Evolutionary conservation across 2,888 invertebrate genomes (phyloP).

Genomic region (Teleogryllus oceanicus): DNA sequence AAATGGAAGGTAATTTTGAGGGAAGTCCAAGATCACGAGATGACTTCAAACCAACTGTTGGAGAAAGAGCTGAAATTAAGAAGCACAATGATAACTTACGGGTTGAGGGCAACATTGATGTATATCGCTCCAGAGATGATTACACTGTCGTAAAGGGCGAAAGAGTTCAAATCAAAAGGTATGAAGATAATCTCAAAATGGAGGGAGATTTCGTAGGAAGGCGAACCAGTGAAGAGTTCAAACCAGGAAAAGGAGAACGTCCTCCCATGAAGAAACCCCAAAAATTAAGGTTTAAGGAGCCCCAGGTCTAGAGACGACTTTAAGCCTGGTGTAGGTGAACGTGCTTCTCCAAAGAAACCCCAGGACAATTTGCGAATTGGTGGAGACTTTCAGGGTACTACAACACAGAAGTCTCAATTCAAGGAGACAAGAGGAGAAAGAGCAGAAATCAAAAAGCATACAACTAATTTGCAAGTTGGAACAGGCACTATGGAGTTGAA

Average conservation of each 20-base stretch:
- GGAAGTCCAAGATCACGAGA: constrained; percentile 40
- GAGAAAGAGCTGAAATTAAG: constrained; percentile 54
- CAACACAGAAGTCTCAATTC: constrained; percentile 43
- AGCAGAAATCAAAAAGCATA: constrained; percentile 51
- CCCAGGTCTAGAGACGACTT: constrained; percentile 30
- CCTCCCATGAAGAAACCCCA: constrained; percentile 43
- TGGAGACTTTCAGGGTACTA: constrained; percentile 44
- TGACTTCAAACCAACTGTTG: constrained; percentile 57
- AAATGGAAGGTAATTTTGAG: constrained; percentile 43
- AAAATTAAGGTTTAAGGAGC: constrained; percentile 49
- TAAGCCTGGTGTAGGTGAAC: constrained; percentile 39
- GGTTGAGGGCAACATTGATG: constrained; percentile 51
- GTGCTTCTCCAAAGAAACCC: constrained; percentile 38
- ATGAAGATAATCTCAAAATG: constrained; percentile 62
- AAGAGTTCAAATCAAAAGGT: constrained; percentile 55
- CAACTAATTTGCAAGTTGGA: constrained; percentile 53
- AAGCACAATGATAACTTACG: constrained; percentile 37
- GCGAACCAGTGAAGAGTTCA: constrained; percentile 39
- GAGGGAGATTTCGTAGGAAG: constrained; percentile 63
- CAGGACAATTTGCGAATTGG: constrained; percentile 54
- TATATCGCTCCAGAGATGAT: constrained; percentile 50
- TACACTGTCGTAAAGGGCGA: constrained; percentile 48
- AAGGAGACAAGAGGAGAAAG: constrained; percentile 49
- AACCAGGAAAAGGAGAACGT: constrained; percentile 46
- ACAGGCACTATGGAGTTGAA: constrained; percentile 54